These are phyloP conservation scores for Oligia strigilis DNA, from an alignment of 2,888 invertebrate species.

Conservation along the genomic window DNA sequence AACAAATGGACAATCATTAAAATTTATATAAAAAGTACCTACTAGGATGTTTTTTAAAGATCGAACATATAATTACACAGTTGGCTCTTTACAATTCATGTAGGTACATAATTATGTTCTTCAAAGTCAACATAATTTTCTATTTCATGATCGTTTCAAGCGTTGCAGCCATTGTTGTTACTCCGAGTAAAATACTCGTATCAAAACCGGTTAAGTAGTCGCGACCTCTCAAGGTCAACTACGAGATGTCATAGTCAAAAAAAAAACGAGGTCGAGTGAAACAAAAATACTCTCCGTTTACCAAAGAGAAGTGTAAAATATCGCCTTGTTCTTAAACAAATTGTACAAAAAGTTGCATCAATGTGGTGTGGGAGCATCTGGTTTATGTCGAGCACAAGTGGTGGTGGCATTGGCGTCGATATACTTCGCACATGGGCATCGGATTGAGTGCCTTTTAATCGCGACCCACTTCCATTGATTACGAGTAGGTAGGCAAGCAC, in stretches of 20 bases:
- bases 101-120: neutral
- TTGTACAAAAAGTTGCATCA: constrained; percentile 72
- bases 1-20: constrained; percentile 15
- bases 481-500: constrained; percentile 60
- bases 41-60: constrained; percentile 7
- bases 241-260: too few species aligned
- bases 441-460: constrained; percentile 80
- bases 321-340: constrained; percentile 61
- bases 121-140: neutral
- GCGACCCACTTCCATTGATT: constrained; percentile 79
- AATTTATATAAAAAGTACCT: constrained; percentile 9
- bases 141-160: neutral
- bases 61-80: constrained; percentile 1
- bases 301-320: constrained; percentile 42
- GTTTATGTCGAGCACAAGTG: constrained; percentile 78
- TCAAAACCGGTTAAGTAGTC: neutral
- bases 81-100: neutral
- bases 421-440: constrained; percentile 81
- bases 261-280: neutral
- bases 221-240: too few species aligned
- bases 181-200: neutral
- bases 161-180: neutral
- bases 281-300: constrained; percentile 16
- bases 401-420: constrained; percentile 72
- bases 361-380: constrained; percentile 76